A percentile compares a stretch with the other conserved stretches of the same genome.
Evolutionary conservation across 2,797 vertebrate genomes (phyloP).

Genomic region (Scolopax bukidnonensis): DNA sequence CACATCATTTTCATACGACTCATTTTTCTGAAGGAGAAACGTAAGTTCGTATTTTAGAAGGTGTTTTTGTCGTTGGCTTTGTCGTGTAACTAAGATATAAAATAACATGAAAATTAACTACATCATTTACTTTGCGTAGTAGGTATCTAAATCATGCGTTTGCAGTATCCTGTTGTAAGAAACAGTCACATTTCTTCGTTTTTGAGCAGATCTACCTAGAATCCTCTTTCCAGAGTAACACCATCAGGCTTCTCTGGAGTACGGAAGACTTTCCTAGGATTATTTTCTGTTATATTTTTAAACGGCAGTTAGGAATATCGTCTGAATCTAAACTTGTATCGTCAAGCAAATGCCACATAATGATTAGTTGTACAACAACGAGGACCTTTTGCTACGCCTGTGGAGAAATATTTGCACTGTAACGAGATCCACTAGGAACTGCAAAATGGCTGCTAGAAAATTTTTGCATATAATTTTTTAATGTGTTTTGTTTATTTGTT

Average conservation of each 20-base stretch:
- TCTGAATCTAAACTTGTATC: background rate
- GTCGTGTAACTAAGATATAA: background rate
- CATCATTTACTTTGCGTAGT: background rate
- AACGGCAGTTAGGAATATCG: background rate
- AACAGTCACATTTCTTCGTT: background rate
- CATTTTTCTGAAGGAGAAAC: slow-evolving; percentile 63
- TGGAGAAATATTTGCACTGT: background rate
- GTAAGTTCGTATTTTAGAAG: slow-evolving; percentile 75
- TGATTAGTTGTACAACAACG: background rate
- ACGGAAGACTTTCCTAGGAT: background rate
- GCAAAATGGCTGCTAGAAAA: background rate
- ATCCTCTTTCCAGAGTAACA: background rate
- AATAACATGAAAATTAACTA: slow-evolving; percentile 11
- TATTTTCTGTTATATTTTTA: background rate
- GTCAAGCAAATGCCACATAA: background rate
- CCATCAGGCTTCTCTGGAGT: background rate
- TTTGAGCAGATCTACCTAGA: background rate
- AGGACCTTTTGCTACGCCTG: background rate
- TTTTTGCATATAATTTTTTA: background rate
- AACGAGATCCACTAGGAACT: background rate
- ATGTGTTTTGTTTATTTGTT: background rate
- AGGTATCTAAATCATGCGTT: background rate
- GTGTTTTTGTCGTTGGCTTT: slow-evolving; percentile 21
- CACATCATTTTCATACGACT: slow-evolving; percentile 31
- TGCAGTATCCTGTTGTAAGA: background rate